Base-by-base conservation (phyloP, 2,797 vertebrate genomes). In the Nothura maculosa region DNA sequence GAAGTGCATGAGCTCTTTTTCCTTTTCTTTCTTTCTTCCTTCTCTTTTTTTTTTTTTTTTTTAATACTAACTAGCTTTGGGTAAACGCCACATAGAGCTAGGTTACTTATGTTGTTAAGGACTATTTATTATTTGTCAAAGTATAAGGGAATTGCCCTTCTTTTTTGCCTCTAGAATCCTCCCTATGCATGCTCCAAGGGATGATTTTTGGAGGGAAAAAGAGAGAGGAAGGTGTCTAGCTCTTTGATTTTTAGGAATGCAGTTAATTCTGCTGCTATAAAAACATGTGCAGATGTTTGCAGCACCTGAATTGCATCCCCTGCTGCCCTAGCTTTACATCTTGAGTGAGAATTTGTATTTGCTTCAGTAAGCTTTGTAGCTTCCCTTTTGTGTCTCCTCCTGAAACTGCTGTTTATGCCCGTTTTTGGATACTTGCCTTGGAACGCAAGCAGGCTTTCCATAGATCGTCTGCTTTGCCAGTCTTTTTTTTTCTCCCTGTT, bases 51-150 rank as follows among this genome's bases (percentile, higher is more conserved):
- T 16, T 43, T 43, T 42, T 42, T 42, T 42, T 42, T 42, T 42
- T 16, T 42, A 42, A 45, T 12, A 70, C 62, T 60, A 68, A 50
- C 22, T 38, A 81, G 4, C 18, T 36, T 78, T 86, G 25, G 62
- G 0, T 45, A 24, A 50, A 54, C 8, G 5, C 0, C n/a, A 13
- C 43, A 8, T 6, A 38, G 38, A 38, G 9, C 38, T 38, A 9
- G 38, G 10, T 38, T 38, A 38, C 38, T 38, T 38, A 9, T 38
- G 38, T 12, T 43, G 42, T 17, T 43, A 43, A 12, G 16, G 42
- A 12, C 12, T 38, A 38, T 43, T 43, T 43, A 15, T 43, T 43
- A 43, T 43, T 43, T 43, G 42, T 43, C 14, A 16, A 43, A 43
- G 42, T 43, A 15, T 43, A 43, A 27, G 12, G 38, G 45, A 89